These are phyloP conservation scores for Mimas tiliae DNA, from an alignment of 2,888 invertebrate genomes.

Conservation along the genomic window DNA sequence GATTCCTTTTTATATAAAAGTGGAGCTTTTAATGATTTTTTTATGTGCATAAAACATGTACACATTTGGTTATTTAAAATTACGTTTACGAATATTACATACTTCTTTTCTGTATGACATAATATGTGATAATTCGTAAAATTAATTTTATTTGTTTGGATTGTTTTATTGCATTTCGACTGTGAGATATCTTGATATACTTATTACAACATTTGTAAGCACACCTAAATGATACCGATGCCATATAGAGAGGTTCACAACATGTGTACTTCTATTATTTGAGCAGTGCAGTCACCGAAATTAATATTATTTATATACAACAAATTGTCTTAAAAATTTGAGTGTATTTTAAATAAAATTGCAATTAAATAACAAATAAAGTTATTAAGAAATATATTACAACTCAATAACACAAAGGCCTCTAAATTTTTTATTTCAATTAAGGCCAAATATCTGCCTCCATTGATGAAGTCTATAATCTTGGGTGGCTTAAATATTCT, in stretches of 20 bases:
- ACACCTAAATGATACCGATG: conserved; percentile 2
- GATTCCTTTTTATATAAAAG: not conserved
- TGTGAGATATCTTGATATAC: not conserved
- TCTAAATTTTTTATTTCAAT: no score
- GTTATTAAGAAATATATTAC: no score
- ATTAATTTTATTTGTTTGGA: not conserved
- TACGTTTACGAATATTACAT: not conserved
- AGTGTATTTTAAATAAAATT: no score
- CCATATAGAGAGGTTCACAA: conserved; percentile 14
- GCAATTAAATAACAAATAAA: no score
- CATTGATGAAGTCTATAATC: no score
- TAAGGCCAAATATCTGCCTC: no score
- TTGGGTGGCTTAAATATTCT: no score
- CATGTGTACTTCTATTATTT: not conserved
- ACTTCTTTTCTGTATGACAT: not conserved
- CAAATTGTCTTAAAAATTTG: no score
- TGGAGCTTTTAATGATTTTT: not conserved
- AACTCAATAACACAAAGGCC: no score
- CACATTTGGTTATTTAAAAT: not conserved
- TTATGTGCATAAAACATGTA: not conserved
- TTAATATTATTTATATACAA: not conserved
- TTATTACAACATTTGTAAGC: not conserved
- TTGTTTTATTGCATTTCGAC: not conserved
- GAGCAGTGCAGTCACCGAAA: not conserved
- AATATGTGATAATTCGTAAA: not conserved